phyloP scores from a whole-genome alignment of 2,797 vertebrate species.

The Macrochelys suwanniensis region DNA sequence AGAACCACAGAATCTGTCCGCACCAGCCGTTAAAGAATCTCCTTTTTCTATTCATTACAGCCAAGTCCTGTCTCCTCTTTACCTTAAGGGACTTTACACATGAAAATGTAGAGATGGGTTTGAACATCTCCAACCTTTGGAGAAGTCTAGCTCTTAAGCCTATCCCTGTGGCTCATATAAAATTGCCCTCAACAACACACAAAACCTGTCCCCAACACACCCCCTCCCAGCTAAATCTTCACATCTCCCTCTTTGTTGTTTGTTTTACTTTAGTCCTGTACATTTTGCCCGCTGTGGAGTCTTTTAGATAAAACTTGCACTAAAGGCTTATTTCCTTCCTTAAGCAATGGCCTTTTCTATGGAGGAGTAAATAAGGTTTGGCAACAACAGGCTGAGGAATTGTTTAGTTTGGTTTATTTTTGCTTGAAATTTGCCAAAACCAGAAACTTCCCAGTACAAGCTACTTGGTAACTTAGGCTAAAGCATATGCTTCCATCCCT shows the following conservation, averaged over 20 bases:
- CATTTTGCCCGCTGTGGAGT: not conserved
- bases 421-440: not conserved
- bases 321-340: not conserved
- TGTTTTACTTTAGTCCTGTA: not conserved
- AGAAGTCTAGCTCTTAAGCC: not conserved
- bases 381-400: no score
- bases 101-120: not conserved
- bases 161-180: not conserved
- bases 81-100: fast-evolving
- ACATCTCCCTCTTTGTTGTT: not conserved
- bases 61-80: not conserved
- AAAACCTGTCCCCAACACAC: not conserved
- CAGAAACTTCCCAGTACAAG: not conserved
- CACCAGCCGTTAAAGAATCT: not conserved
- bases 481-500: not conserved
- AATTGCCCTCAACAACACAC: not conserved
- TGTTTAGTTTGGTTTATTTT: not conserved
- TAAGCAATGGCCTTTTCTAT: no score
- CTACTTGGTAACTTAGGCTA: not conserved
- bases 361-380: no score
- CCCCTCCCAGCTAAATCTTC: not conserved
- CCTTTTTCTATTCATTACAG: not conserved
- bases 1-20: fast-evolving
- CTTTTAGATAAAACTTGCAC: not conserved
- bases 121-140: not conserved